Percentiles rank a stretch among this genome's conserved stretches.
Conservation (phyloP, 2,113 vertebrate genomes). For the Saccopteryx leptura region DNA sequence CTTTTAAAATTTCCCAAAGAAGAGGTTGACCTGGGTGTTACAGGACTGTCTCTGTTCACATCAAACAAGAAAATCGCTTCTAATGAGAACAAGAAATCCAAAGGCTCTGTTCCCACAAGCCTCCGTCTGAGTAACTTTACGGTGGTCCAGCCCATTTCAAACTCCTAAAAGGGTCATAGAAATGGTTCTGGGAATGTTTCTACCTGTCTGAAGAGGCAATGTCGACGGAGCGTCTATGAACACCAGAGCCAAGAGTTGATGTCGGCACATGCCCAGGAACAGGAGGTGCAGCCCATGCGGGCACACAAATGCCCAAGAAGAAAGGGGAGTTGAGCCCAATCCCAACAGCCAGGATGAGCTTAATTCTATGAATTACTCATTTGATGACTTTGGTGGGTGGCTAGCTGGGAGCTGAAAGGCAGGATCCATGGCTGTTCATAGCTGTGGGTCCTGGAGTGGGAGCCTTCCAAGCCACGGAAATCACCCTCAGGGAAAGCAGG, state of each 20-base stretch:
- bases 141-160: neutral
- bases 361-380: neutral
- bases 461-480: accelerated
- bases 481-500: neutral
- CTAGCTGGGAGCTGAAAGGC: accelerated
- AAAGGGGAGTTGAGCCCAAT: accelerated
- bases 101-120: neutral
- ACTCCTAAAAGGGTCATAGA: neutral
- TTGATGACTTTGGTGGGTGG: accelerated
- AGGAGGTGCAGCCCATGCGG: accelerated
- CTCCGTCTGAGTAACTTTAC: neutral
- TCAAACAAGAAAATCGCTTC: neutral
- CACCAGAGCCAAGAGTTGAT: accelerated
- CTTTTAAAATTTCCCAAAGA: neutral
- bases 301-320: too few species aligned
- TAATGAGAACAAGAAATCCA: accelerated
- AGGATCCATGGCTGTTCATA: accelerated
- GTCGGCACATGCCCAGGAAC: accelerated
- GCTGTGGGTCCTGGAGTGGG: too few species aligned
- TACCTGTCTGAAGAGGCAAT: accelerated
- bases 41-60: neutral
- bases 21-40: neutral
- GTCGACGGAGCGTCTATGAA: accelerated
- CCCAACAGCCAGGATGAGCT: neutral
- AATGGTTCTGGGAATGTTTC: neutral